Base-by-base conservation (phyloP, 2,888 invertebrate species). In the Lamproptera curius region DNA sequence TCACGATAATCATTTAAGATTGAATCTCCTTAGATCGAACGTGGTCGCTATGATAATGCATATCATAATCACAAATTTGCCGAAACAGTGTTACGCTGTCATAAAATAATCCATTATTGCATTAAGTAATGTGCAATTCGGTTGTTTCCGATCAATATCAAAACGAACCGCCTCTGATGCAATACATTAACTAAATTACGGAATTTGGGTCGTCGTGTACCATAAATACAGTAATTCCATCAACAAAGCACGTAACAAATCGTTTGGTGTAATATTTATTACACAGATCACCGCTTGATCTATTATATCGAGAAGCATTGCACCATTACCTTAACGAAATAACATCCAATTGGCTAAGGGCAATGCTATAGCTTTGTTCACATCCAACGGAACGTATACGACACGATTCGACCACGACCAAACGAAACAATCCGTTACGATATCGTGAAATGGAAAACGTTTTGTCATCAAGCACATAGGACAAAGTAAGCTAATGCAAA, bases 381-480 rank as follows among this genome's bases (percentile, higher is more conserved):
- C 31, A 2, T 31, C 3, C 10, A 31, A 44, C 28, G 10, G n/a
- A 26, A 46, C 36, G 39, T 16, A 39, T 34, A 44, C 44, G 28
- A 40, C 35, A 43, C 44, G 35, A 40, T 6, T 20, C 36, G 16
- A 40, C 31, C 20, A 44, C 28, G 40, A 49, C 44, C n/a, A n/a
- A 31, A 34, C 34, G 34, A 44, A 44, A 49, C 15, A 11, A 49
- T 41, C 40, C 40, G 36, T 49, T 44, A 38, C 17, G 9, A 16
- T 9, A 33, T 23, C n/a, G 26, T 43, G 43, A 26, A 53, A 51
- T 55, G 46, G 53, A 58, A 57, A 60, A 55, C 54, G 51, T 51
- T 55, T 57, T 56, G 57, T 58, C 55, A 54, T 54, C 52, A 48
- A 50, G 17, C 45, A 55, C 39, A 52, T 44, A 38, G 8, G n/a